A percentile compares a stretch with the other conserved stretches of the same genome.
phyloP scores from a whole-genome alignment of 92 coral and sea anemone species.

The Palythoa grandis region DNA sequence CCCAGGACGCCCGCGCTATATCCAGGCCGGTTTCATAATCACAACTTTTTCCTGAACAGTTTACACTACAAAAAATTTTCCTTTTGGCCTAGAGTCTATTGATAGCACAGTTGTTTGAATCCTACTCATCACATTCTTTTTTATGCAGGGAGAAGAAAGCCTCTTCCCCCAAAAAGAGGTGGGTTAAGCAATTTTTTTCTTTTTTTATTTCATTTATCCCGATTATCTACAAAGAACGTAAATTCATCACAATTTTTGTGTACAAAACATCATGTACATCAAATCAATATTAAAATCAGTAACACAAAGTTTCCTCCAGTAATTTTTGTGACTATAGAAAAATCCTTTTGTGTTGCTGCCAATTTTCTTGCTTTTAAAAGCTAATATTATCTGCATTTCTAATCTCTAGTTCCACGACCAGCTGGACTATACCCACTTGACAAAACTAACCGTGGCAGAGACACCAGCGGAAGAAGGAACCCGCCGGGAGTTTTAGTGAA shows the following conservation, averaged over 20 bases:
- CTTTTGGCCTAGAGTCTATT: no score
- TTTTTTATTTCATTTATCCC: background rate
- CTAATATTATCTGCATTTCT: background rate
- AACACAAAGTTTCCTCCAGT: no score
- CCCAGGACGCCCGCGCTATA: no score
- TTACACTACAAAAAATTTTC: no score
- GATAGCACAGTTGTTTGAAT: background rate
- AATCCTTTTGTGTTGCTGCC: no score
- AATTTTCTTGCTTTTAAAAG: background rate
- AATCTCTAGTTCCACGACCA: background rate
- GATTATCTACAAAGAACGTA: background rate
- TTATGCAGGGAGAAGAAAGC: background rate
- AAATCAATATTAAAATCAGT: no score
- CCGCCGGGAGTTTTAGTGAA: slow-evolving; percentile 11
- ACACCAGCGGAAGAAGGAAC: slow-evolving; percentile 12
- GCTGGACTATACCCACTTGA: slow-evolving; percentile 26
- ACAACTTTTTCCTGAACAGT: no score
- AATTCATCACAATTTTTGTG: no score
- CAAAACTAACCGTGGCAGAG: slow-evolving; percentile 4
- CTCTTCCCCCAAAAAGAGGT: background rate
- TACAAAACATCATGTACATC: no score
- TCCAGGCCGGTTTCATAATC: no score
- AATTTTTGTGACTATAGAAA: background rate
- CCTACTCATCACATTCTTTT: background rate
- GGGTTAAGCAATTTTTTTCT: background rate